phyloP scores from a whole-genome alignment of 1,140 invertebrate species.

The Saccostrea echinata region DNA sequence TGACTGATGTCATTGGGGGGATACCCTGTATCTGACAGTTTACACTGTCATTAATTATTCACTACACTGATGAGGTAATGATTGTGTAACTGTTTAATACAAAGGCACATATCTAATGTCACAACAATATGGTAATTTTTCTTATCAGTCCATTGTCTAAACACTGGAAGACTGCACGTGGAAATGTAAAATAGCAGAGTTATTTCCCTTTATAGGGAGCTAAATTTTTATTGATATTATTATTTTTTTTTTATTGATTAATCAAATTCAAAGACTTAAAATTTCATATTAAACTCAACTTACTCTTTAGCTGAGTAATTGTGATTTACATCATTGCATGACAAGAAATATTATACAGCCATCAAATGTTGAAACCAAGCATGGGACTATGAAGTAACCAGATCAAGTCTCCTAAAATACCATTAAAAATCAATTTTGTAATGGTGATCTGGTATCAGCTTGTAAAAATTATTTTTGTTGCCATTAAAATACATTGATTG shows the following conservation, averaged over 20 bases:
- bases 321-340: background rate
- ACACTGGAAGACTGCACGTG: background rate
- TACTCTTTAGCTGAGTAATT: background rate
- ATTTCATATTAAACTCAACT: background rate
- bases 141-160: background rate
- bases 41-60: constrained; percentile 27
- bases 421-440: constrained; percentile 10
- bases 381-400: background rate
- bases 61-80: background rate
- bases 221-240: background rate
- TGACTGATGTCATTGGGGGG: background rate
- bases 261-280: background rate
- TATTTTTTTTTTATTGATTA: background rate
- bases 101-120: constrained; percentile 1
- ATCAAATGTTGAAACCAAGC: background rate
- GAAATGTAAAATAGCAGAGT: background rate
- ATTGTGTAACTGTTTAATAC: constrained; percentile 3
- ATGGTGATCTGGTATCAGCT: background rate
- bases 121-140: constrained; percentile 20
- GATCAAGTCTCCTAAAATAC: background rate
- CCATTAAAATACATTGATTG: too few species aligned
- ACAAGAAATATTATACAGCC: background rate
- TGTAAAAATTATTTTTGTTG: background rate
- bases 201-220: background rate
- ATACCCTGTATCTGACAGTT: background rate